phyloP scores from a whole-genome alignment of 2,797 vertebrate genomes.

The Geotrypetes seraphini region DNA sequence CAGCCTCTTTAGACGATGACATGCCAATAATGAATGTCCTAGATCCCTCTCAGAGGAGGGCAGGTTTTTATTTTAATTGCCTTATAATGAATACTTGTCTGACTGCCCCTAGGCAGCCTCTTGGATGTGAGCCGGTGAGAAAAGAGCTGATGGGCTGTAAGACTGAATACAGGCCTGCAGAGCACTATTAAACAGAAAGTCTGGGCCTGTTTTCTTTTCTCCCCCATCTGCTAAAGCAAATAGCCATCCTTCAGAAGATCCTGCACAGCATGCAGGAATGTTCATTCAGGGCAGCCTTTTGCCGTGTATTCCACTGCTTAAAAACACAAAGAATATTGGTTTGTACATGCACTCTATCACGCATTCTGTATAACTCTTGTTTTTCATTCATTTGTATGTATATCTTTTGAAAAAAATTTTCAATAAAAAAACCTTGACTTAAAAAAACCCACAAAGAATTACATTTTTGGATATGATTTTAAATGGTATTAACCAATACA shows the following conservation, averaged over 20 bases:
- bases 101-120: constrained; percentile 13
- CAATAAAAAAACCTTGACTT: no score
- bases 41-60: constrained; percentile 4
- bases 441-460: no score
- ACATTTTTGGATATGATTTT: no score
- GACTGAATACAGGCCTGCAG: neutral
- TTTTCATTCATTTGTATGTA: no score
- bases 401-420: no score
- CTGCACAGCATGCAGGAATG: no score
- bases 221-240: neutral
- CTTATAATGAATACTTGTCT: constrained; percentile 10
- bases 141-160: constrained; percentile 1
- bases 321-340: no score
- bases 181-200: constrained; percentile 5
- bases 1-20: constrained; percentile 8
- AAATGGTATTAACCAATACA: no score
- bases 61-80: constrained; percentile 19
- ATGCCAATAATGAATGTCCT: constrained; percentile 10
- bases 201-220: neutral
- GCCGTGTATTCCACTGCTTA: neutral
- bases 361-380: no score
- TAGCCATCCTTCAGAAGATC: constrained; percentile 1
- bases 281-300: constrained; percentile 8
- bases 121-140: constrained; percentile 23
- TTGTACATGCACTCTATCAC: no score